phyloP scores from a whole-genome alignment of 2,113 vertebrate species.

The Cathartes aura region DNA sequence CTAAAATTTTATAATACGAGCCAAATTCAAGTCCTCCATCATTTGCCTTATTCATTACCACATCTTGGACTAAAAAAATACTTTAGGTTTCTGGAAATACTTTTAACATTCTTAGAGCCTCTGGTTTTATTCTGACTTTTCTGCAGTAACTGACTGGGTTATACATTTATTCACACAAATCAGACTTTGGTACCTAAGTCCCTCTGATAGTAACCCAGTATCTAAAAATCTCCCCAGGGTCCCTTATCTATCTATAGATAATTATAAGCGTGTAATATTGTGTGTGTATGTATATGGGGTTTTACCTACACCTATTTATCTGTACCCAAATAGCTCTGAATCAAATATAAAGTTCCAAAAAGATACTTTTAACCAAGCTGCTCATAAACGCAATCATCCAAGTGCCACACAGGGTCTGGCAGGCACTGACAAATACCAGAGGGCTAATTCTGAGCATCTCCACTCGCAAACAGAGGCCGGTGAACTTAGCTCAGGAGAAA shows the following conservation, averaged over 20 bases:
- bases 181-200: background rate
- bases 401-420: background rate
- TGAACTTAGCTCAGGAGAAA: background rate
- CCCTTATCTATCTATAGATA: background rate
- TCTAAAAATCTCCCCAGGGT: background rate
- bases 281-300: too few relatives aligned
- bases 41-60: background rate
- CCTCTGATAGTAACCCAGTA: background rate
- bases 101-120: background rate
- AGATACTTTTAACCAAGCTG: background rate
- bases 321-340: too few relatives aligned
- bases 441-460: background rate
- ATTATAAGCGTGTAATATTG: rapidly evolving
- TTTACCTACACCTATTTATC: background rate
- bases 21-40: background rate
- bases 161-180: background rate
- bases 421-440: background rate
- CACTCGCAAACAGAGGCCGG: background rate
- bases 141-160: background rate
- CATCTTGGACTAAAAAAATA: background rate
- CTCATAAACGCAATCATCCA: background rate
- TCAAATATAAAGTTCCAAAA: background rate
- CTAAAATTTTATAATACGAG: background rate
- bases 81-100: background rate
- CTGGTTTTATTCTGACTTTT: background rate